Base-by-base conservation (phyloP, 1,140 invertebrate species). In the Cylas formicarius region DNA sequence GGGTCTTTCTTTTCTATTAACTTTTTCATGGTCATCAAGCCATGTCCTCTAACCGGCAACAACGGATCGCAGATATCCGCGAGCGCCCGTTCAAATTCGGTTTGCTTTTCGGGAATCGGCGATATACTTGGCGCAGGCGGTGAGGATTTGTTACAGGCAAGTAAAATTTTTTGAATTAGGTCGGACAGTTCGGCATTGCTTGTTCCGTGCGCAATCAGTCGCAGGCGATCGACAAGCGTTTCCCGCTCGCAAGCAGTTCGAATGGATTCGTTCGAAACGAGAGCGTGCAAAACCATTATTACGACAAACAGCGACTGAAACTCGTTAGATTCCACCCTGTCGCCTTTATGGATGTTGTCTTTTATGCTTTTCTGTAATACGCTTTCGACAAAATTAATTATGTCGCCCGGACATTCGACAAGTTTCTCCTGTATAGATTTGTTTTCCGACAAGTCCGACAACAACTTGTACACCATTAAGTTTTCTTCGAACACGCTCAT, bases 21-120 rank as follows among this genome's bases (percentile, higher is more conserved):
- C 69, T 79, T 83, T 17, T 75, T 78, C 7, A 92, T 61, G 35
- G 72, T 65, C 42, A 90, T 77, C 14, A 91, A 62, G 6, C 80
- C 89, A 70, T 92, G 87, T 13, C 81, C 86, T 61, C 80, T 73
- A 1, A 85, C 74, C 5, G 87, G 87, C n/a, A 91, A 60, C 27
- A 85, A 61, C n/a, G 77, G 69, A 69, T 88, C 81, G 55, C 74
- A 74, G 4, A 84, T 64, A 68, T 89, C 78, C 28, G 71, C 58
- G 11, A 90, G 56, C 1, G 81, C 81, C 57, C 76, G 69, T 33
- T 78, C 71, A 60, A 77, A 80, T 41, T 69, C 63, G 29, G 65
- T 71, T 22, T 70, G 58, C 23, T 60, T 35, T 33, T 62, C 57
- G 62, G 24, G 32, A 54, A 44, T 51, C n/a, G n/a, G n/a, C n/a